Conservation (phyloP, 2,888 invertebrate species). For the Himalopsyche kuldschensis region DNA sequence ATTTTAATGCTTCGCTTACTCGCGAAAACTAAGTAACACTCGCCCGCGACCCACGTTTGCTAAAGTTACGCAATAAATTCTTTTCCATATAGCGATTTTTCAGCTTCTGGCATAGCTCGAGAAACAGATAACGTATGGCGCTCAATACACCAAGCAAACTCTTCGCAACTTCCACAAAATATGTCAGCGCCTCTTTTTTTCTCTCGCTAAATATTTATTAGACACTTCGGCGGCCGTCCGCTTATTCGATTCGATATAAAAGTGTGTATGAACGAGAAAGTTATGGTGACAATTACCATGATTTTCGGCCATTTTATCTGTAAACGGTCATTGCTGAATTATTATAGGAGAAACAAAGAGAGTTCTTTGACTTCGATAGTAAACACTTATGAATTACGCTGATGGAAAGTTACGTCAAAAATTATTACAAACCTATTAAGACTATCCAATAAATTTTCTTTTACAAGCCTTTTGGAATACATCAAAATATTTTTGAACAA, state of each 20-base stretch:
- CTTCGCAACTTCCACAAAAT: neutral
- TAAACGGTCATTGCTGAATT: neutral
- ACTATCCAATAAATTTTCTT: too few relatives aligned
- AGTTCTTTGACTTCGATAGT: neutral
- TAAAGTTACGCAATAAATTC: neutral
- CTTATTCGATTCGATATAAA: neutral
- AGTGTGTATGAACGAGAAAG: neutral
- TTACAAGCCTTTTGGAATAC: too few relatives aligned
- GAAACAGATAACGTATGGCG: neutral
- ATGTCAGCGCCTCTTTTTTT: neutral
- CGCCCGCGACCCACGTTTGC: neutral
- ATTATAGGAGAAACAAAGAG: neutral
- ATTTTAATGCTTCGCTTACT: neutral
- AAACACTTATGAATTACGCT: neutral
- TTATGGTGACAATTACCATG: neutral
- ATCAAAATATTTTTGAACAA: too few relatives aligned
- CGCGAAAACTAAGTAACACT: neutral
- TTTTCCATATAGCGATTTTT: neutral
- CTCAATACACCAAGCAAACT: neutral
- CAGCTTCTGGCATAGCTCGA: neutral
- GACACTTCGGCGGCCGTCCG: neutral
- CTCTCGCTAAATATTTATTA: neutral
- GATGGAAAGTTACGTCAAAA: neutral
- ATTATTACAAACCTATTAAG: too few relatives aligned
- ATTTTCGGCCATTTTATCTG: neutral